phyloP scores from a whole-genome alignment of 2,113 vertebrate genomes.

The Nanorana parkeri region DNA sequence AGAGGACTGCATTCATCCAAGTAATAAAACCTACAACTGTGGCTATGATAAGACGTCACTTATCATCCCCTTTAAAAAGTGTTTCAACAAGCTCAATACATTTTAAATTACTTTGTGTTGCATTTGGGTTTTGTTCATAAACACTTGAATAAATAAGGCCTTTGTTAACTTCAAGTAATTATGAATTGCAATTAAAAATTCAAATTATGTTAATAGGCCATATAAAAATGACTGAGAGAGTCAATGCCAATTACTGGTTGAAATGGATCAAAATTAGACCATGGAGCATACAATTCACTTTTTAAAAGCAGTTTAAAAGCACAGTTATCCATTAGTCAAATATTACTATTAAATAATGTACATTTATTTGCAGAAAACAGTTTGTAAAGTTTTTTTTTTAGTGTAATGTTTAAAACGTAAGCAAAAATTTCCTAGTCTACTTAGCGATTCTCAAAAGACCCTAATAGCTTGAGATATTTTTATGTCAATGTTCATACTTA shows the following conservation, averaged over 20 bases:
- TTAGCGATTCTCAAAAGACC: too few relatives aligned
- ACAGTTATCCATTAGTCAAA: slow-evolving; percentile 76
- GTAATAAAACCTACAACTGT: slow-evolving; percentile 24
- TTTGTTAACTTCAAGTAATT: slow-evolving; percentile 79
- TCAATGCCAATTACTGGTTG: slow-evolving; percentile 95
- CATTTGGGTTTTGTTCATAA: slow-evolving; percentile 69
- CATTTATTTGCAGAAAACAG: neutral
- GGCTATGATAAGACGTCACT: slow-evolving; percentile 44
- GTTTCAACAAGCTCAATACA: slow-evolving; percentile 58
- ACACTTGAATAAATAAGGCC: slow-evolving; percentile 70
- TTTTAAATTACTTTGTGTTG: slow-evolving; percentile 61
- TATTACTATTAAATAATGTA: slow-evolving; percentile 64
- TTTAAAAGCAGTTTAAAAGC: slow-evolving; percentile 78
- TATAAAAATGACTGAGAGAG: slow-evolving; percentile 92
- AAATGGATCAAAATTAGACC: slow-evolving; percentile 98
- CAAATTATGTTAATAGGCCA: slow-evolving; percentile 96
- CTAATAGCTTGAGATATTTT: too few relatives aligned
- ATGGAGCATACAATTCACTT: slow-evolving; percentile 85
- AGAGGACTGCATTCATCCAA: slow-evolving; percentile 3
- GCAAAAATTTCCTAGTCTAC: too few relatives aligned
- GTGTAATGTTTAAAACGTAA: too few relatives aligned
- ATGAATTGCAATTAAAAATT: slow-evolving; percentile 92
- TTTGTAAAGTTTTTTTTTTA: too few relatives aligned
- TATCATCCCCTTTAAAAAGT: slow-evolving; percentile 56
- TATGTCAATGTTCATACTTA: too few relatives aligned